phyloP scores from a whole-genome alignment of 1,140 invertebrate genomes.

The Coptotermes formosanus region DNA sequence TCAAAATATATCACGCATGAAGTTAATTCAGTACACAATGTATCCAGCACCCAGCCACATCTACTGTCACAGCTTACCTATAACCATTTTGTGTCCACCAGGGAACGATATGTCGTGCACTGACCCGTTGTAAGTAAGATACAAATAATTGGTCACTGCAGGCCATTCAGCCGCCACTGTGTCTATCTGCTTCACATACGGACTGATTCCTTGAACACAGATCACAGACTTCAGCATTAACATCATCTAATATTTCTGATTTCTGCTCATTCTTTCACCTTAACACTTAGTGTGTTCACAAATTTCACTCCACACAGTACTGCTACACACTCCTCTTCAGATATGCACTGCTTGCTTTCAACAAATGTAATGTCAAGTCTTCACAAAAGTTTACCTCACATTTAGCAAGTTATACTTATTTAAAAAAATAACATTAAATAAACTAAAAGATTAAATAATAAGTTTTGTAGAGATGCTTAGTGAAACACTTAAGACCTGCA shows the following conservation, averaged over 20 bases:
- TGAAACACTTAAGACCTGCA: no score
- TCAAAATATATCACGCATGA: no score
- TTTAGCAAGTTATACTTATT: no score
- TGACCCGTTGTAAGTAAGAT: slow-evolving; percentile 92
- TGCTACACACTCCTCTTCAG: no score
- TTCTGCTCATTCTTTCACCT: not conserved
- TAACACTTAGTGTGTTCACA: not conserved
- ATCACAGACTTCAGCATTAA: not conserved
- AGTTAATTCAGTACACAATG: no score
- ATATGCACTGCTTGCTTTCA: not conserved
- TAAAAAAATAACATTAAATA: no score
- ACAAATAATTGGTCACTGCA: slow-evolving; percentile 96
- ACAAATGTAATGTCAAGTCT: not conserved
- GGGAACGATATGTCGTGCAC: slow-evolving; percentile 82
- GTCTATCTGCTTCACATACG: slow-evolving; percentile 97
- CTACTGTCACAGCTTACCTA: slow-evolving; percentile 52
- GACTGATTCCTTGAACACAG: slow-evolving; percentile 59
- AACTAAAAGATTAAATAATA: no score
- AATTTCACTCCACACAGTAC: not conserved
- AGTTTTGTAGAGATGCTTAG: no score
- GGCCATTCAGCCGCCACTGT: slow-evolving; percentile 99
- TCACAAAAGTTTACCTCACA: no score
- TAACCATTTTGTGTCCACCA: slow-evolving; percentile 77
- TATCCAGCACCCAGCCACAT: no score
- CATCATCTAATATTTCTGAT: not conserved